These are phyloP conservation scores for Heterocephalus glaber DNA, from an alignment of 2,113 vertebrate species.

Conservation along the genomic window DNA sequence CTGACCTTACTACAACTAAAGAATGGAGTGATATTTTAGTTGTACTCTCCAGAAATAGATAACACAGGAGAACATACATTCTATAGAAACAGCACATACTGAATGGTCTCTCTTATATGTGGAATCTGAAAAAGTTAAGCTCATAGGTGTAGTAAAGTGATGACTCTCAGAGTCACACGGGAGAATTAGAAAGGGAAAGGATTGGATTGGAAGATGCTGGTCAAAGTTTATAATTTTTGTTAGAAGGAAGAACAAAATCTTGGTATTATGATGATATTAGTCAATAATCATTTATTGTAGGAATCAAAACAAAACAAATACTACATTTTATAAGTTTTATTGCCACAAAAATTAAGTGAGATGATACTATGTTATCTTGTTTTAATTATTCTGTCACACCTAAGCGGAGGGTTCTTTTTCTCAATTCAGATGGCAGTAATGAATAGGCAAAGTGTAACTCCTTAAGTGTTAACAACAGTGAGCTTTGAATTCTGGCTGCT, in stretches of 20 bases:
- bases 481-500: not conserved
- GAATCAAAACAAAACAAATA: not conserved
- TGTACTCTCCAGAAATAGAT: not conserved
- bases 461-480: not conserved
- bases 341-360: not conserved
- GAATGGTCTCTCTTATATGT: not conserved
- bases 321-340: not conserved
- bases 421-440: not conserved
- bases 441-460: not conserved
- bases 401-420: not conserved
- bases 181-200: not conserved
- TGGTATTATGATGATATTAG: not conserved
- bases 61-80: not conserved
- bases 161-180: not conserved
- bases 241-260: not conserved
- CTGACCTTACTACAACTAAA: not conserved
- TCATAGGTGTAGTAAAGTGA: not conserved
- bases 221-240: not conserved
- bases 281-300: not conserved
- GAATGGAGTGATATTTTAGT: not conserved
- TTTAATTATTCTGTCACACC: not conserved
- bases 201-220: not conserved
- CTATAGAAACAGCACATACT: not conserved
- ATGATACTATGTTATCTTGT: not conserved
- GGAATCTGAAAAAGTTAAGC: not conserved